phyloP scores from a whole-genome alignment of 2,888 invertebrate species.

The Pilophorus perplexus region DNA sequence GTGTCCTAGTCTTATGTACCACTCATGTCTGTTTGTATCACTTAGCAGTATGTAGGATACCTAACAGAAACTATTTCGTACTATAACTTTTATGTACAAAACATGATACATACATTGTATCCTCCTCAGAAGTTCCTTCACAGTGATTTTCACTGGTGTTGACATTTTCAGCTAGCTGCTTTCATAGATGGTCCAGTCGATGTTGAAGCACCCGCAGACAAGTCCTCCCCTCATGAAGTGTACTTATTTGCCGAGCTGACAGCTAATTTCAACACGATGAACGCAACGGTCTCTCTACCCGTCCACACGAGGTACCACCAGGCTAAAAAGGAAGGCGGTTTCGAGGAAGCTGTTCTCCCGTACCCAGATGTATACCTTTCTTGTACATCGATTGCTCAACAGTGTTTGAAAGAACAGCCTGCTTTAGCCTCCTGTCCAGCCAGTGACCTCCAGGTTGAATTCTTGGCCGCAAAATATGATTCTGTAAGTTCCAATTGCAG shows the following conservation, averaged over 20 bases:
- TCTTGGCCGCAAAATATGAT: not conserved
- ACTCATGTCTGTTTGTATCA: too few species aligned
- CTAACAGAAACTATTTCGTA: too few species aligned
- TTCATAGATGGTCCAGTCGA: conserved; percentile 35
- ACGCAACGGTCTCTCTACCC: conserved; percentile 33
- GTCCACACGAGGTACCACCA: conserved; percentile 36
- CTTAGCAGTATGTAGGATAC: too few species aligned
- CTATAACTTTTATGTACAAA: too few species aligned
- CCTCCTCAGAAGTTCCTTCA: too few species aligned
- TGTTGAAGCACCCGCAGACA: conserved; percentile 34
- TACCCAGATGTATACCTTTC: conserved; percentile 3
- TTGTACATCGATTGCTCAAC: conserved; percentile 1
- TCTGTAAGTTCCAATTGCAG: not conserved
- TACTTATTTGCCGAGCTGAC: conserved; percentile 12
- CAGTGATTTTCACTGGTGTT: too few species aligned
- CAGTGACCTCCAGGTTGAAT: not conserved
- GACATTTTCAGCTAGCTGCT: conserved; percentile 35
- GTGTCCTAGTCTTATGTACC: too few species aligned
- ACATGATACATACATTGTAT: too few species aligned
- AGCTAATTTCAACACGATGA: not conserved
- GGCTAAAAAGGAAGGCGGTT: conserved; percentile 37
- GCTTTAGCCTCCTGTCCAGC: not conserved
- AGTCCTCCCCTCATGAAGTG: conserved; percentile 25
- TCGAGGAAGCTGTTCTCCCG: conserved; percentile 16
- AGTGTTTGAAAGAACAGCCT: not conserved